Percentiles rank a stretch among this genome's conserved stretches.
These are phyloP conservation scores for Phrixothrix hirtus DNA, from an alignment of 2,888 invertebrate genomes.

Conservation along the genomic window DNA sequence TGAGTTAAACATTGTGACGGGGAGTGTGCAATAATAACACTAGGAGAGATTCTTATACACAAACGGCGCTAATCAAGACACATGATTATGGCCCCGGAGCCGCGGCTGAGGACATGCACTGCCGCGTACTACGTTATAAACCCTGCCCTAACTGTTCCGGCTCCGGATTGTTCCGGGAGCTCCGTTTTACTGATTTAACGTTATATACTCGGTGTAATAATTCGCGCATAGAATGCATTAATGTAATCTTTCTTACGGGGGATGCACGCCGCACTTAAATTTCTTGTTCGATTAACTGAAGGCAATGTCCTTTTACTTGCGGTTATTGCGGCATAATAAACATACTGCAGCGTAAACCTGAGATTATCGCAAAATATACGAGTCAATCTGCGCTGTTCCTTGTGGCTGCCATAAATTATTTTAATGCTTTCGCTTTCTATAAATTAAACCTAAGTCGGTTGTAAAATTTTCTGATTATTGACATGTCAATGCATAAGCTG, in stretches of 20 bases:
- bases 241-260: slow-evolving; percentile 29
- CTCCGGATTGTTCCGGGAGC: slow-evolving; percentile 29
- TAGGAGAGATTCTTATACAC: slow-evolving; percentile 53
- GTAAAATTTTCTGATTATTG: no score
- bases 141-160: slow-evolving; percentile 41
- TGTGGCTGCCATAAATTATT: no score
- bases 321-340: slow-evolving; percentile 13
- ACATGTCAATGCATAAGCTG: no score
- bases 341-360: background rate
- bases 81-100: slow-evolving; percentile 55
- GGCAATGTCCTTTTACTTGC: slow-evolving; percentile 6
- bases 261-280: slow-evolving; percentile 25
- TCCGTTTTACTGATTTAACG: slow-evolving; percentile 32
- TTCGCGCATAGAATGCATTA: slow-evolving; percentile 32
- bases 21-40: slow-evolving; percentile 48
- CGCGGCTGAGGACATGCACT: slow-evolving; percentile 48
- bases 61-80: slow-evolving; percentile 58
- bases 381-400: no score
- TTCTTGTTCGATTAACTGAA: slow-evolving; percentile 28
- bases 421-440: no score
- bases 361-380: background rate
- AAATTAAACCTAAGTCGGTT: no score
- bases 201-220: slow-evolving; percentile 29
- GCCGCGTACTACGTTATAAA: slow-evolving; percentile 48
- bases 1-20: slow-evolving; percentile 34